These are phyloP conservation scores for Apocrypta bakeri DNA, from an alignment of 1,140 invertebrate genomes.

Conservation along the genomic window DNA sequence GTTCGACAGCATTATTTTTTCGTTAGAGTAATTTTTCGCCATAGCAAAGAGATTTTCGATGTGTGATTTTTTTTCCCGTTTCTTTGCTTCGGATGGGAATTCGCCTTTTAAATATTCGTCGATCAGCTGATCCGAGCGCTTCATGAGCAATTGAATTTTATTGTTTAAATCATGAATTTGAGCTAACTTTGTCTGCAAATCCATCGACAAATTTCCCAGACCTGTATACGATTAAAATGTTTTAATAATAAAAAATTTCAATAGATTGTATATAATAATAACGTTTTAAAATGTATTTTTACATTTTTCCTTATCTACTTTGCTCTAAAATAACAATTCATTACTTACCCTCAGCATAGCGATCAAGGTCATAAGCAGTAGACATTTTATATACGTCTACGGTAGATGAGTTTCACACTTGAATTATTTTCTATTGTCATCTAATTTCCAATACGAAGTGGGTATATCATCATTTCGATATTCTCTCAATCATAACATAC, in stretches of 20 bases:
- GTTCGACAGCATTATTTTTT: not conserved
- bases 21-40: not conserved
- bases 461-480: too few relatives aligned
- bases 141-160: not conserved
- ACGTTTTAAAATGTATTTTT: too few relatives aligned
- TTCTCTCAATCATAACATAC: too few relatives aligned
- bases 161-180: not conserved
- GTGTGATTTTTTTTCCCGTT: not conserved
- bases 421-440: too few relatives aligned
- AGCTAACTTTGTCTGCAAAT: not conserved
- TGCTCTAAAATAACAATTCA: not conserved
- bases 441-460: too few relatives aligned
- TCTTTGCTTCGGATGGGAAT: not conserved
- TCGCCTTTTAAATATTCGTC: slow-evolving; percentile 14
- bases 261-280: not conserved
- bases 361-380: not conserved
- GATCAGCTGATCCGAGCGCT: not conserved
- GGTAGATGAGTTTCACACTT: too few relatives aligned
- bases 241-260: not conserved
- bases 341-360: slow-evolving; percentile 8
- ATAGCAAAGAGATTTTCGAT: slow-evolving; percentile 7
- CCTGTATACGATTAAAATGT: not conserved
- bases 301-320: not conserved
- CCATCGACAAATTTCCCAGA: not conserved
- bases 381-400: not conserved